Base-by-base conservation (phyloP, 2,888 invertebrate genomes). In the Heliconius cydno region DNA sequence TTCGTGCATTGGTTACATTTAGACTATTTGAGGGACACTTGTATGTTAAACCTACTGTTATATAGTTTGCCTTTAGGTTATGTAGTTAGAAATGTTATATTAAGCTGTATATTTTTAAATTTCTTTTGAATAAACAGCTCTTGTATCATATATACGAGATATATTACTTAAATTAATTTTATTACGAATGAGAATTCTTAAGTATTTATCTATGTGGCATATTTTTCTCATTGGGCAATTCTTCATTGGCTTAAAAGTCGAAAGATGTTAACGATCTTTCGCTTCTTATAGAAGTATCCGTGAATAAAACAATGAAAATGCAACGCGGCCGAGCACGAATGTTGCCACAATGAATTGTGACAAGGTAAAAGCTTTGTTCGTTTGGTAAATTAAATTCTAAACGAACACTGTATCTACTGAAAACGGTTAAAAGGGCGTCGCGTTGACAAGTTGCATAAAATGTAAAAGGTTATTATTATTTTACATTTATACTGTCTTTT, bases 291-390 rank as follows among this genome's bases (percentile, higher is more conserved):
- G 57, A 72, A 85, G 83, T 83, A 85, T 85, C 85, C 86, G 85
- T 86, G 87, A 88, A 87, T 86, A 86, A 87, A 88, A 88, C 86
- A 88, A 88, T 88, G 87, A 86, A 89, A 90, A 88, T 89, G 85
- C 86, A 88, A 86, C 87, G 84, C 84, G 83, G 84, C 87, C 86
- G 87, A 88, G 87, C 87, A 87, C 86, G 86, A 89, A 88, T 87
- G 87, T 88, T 85, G 82, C 88, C 87, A 85, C 88, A 90, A 91
- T 90, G 86, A 89, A 90, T 89, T 90, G 90, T 90, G 92, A 90
- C 88, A 88, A 85, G 85, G 86, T 90, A 91, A 92, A 92, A 92
- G 91, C 91, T 90, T 91, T 89, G 89, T 90, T 89, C 86, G 88
- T 89, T 88, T 86, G 83, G 86, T 86, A 90, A 90, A 91, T 91